Percentiles rank a stretch among this genome's conserved stretches.
phyloP scores from a whole-genome alignment of 1,140 invertebrate species.

The Drosophila fuyamai region DNA sequence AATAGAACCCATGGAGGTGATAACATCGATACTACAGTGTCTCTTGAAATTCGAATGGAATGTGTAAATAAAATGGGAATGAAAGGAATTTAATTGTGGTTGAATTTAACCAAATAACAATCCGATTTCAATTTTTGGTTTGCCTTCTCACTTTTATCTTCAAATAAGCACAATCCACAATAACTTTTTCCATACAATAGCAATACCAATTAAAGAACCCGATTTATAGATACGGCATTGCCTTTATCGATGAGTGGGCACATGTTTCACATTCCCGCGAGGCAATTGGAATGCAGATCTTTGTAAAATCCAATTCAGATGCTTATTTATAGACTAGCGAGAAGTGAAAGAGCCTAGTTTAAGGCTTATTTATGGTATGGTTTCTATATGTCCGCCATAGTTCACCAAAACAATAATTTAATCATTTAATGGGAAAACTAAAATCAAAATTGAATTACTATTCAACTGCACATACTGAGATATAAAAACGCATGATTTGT shows the following conservation, averaged over 20 bases:
- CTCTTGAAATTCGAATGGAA: slow-evolving; percentile 20
- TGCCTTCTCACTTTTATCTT: background rate
- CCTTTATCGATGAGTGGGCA: slow-evolving; percentile 40
- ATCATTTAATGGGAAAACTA: slow-evolving; percentile 9
- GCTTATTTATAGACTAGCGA: slow-evolving; percentile 35
- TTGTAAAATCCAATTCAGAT: slow-evolving; percentile 6
- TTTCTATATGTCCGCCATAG: slow-evolving; percentile 10
- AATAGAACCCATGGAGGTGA: slow-evolving; percentile 32
- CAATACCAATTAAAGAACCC: slow-evolving; percentile 27
- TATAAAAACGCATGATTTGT: slow-evolving; percentile 29
- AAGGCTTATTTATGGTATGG: slow-evolving; percentile 35
- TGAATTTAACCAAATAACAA: slow-evolving; percentile 17
- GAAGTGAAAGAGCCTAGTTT: slow-evolving; percentile 25
- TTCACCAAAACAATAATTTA: slow-evolving; percentile 20
- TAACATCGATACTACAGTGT: slow-evolving; percentile 25
- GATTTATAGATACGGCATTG: slow-evolving; percentile 28
- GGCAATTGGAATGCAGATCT: slow-evolving; percentile 19
- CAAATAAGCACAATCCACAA: background rate
- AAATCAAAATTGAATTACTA: slow-evolving; percentile 11
- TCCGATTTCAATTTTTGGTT: background rate
- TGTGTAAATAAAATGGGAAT: slow-evolving; percentile 25
- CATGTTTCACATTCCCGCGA: slow-evolving; percentile 40
- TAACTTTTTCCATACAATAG: slow-evolving; percentile 21
- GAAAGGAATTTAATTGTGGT: slow-evolving; percentile 28
- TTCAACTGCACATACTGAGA: background rate